A percentile compares a stretch with the other conserved stretches of the same genome.
Conservation (phyloP, 2,888 invertebrate species). For the Drosophila emarginata region DNA sequence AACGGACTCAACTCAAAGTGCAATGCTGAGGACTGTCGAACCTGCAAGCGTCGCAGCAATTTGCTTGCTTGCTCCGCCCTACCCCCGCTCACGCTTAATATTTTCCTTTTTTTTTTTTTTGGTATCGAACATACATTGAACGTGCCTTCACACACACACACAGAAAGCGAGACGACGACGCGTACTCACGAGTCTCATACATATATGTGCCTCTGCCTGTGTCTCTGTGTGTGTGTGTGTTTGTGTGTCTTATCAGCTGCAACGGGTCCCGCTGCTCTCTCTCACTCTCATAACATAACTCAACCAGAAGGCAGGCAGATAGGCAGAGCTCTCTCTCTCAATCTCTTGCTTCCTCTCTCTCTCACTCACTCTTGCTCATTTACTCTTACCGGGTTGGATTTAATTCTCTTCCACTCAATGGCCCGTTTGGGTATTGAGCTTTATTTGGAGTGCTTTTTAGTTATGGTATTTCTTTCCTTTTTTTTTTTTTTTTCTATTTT, state of each 20-base stretch:
- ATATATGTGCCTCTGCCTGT: too few species aligned
- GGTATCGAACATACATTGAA: conserved; percentile 76
- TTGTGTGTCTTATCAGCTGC: conserved; percentile 73
- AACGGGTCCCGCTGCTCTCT: conserved; percentile 47
- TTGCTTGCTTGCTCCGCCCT: conserved; percentile 40
- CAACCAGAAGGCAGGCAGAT: too few species aligned
- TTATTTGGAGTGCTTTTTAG: conserved; percentile 63
- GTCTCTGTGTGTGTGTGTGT: conserved; percentile 8
- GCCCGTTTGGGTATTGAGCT: conserved; percentile 66
- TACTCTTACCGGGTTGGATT: conserved; percentile 14
- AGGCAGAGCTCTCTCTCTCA: conserved; percentile 7
- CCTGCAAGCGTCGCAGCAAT: conserved; percentile 45
- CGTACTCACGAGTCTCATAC: conserved; percentile 10
- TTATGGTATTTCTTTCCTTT: conserved; percentile 12
- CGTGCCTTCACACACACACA: conserved; percentile 19
- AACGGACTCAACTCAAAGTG: conserved; percentile 53
- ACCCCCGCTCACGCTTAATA: conserved; percentile 13
- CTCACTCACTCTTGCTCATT: conserved; percentile 40
- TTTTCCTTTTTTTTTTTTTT: conserved; percentile 53
- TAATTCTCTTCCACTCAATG: conserved; percentile 60
- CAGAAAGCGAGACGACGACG: not conserved
- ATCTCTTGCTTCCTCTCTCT: conserved; percentile 14
- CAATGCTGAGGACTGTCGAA: conserved; percentile 44
- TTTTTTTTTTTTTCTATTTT: not conserved
- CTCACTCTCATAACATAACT: conserved; percentile 41